Evolutionary conservation across 2,113 vertebrate genomes (phyloP).

Genomic region (Pimephales promelas): DNA sequence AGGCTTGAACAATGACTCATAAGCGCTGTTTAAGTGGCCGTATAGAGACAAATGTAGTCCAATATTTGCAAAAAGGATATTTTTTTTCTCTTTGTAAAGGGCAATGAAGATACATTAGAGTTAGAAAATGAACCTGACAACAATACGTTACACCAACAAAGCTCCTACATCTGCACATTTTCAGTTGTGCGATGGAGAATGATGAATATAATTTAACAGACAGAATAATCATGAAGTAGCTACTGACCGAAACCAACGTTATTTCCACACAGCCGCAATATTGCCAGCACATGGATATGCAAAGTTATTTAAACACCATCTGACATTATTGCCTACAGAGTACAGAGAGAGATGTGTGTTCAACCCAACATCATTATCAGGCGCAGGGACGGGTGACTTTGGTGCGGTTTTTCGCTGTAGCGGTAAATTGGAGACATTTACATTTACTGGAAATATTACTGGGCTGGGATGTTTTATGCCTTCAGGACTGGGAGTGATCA

Average conservation of each 20-base stretch:
- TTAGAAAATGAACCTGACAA: slow-evolving; percentile 3
- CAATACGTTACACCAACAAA: neutral
- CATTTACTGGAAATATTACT: slow-evolving; percentile 66
- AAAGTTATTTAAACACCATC: slow-evolving; percentile 40
- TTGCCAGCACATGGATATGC: slow-evolving; percentile 35
- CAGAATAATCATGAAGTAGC: slow-evolving; percentile 14
- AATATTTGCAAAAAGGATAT: too few species aligned
- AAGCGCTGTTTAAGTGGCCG: slow-evolving; percentile 43
- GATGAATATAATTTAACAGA: neutral
- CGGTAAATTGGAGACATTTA: slow-evolving; percentile 70
- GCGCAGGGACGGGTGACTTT: slow-evolving; percentile 53
- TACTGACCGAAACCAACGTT: slow-evolving; percentile 18
- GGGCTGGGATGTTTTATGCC: slow-evolving; percentile 40
- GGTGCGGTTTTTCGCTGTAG: slow-evolving; percentile 65
- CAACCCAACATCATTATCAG: slow-evolving; percentile 53
- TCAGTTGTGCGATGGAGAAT: neutral
- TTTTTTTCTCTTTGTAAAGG: too few species aligned
- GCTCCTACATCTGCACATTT: neutral
- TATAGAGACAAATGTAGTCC: slow-evolving; percentile 33
- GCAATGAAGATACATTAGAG: neutral
- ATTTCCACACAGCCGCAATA: slow-evolving; percentile 7
- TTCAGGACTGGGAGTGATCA: slow-evolving; percentile 47
- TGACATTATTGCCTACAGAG: slow-evolving; percentile 53
- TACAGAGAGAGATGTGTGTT: slow-evolving; percentile 59
- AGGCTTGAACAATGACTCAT: slow-evolving; percentile 56